Evolutionary conservation across 2,888 invertebrate genomes (phyloP), one percentile per base, ranked within the genome.

Genomic region (Drosophila quinaria): DNA sequence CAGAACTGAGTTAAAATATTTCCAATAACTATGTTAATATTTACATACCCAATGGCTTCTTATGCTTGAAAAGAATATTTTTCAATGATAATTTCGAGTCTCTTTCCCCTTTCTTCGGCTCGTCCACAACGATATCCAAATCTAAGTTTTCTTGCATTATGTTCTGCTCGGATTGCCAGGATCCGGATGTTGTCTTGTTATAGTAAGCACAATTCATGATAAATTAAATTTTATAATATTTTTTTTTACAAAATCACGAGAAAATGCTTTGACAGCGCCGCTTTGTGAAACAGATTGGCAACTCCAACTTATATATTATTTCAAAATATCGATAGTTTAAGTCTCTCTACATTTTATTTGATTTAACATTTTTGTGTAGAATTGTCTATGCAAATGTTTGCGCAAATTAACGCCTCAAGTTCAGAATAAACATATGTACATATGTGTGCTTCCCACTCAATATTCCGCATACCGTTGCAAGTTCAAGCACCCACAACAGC

Each of bases 401-500:
- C 22, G 41, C 50, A 50, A 73, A 65, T 64, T 46, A 60, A 31
- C 39, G 56, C 35, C 55, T 46, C 59, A 73, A 61, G 54, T 46
- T 54, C 65, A 55, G 42, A 47, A 60, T 35, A 25, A 11, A n/a
- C 39, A 19, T 55, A 54, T 58, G 50, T 25, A 15, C 25, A n/a
- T 42, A 19, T 55, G 58, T 58, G 50, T 22, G 22, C 31, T 13
- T 35, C 29, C 42, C 47, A 68, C 46, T 49, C 46, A 50, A 39
- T 31, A 39, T 37, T 39, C 35, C 31, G 19, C 44, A 51, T 51
- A 17, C 15, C 50, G 61, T 60, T 49, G 79, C 76, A 79, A 77
- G 76, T 77, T 77, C 76, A 77, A 70, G 74, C 75, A 70, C 59
- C 74, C 72, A 62, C 41, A 47, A 59, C 41, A 46, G 8, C 11